Percentiles rank a stretch among this genome's conserved stretches.
Evolutionary conservation across 2,888 invertebrate genomes (phyloP).

Genomic region (Melinaea menophilus): DNA sequence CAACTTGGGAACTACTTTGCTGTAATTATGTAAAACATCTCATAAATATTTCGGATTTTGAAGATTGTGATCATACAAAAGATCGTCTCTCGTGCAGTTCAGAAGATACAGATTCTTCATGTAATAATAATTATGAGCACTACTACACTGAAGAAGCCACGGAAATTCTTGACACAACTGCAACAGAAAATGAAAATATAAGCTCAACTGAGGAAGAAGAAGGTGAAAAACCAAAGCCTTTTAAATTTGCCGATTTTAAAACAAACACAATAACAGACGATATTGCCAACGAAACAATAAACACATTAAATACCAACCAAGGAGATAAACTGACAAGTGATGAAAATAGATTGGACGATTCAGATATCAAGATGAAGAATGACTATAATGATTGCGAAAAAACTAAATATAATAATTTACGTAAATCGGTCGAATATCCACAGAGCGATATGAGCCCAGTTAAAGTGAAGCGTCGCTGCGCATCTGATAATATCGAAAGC

Average conservation of each 20-base stretch:
- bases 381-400: slow-evolving; percentile 12
- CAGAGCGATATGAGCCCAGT: slow-evolving; percentile 34
- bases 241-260: slow-evolving; percentile 79
- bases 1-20: slow-evolving; percentile 80
- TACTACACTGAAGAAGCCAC: slow-evolving; percentile 49
- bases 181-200: slow-evolving; percentile 25
- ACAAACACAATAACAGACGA: slow-evolving; percentile 47
- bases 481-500: slow-evolving; percentile 51
- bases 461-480: slow-evolving; percentile 27
- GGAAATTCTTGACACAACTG: slow-evolving; percentile 19
- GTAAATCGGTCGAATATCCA: slow-evolving; percentile 25
- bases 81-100: slow-evolving; percentile 64
- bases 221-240: slow-evolving; percentile 61
- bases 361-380: slow-evolving; percentile 27
- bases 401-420: slow-evolving; percentile 8
- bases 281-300: slow-evolving; percentile 36
- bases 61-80: slow-evolving; percentile 54
- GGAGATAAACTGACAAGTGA: slow-evolving; percentile 27
- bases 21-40: slow-evolving; percentile 75
- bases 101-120: slow-evolving; percentile 59
- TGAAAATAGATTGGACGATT: slow-evolving; percentile 14
- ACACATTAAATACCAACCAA: slow-evolving; percentile 24
- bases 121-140: slow-evolving; percentile 62
- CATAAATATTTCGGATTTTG: slow-evolving; percentile 62
- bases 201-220: slow-evolving; percentile 30